phyloP scores from a whole-genome alignment of 2,113 vertebrate species.

The Hippoglossus stenolepis region DNA sequence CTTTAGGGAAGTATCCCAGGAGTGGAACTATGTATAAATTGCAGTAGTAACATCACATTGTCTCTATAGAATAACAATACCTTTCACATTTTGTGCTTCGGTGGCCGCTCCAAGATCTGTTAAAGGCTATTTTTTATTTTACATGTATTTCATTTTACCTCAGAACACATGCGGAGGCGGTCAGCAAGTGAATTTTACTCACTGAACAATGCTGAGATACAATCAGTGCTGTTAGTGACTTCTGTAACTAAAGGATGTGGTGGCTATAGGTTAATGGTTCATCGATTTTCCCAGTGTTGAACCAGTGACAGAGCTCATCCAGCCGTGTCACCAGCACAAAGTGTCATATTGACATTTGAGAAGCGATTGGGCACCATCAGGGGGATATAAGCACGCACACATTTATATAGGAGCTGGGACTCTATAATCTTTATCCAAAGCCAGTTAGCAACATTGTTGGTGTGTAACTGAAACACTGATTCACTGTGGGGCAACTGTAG shows the following conservation, averaged over 20 bases:
- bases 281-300: not conserved
- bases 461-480: too few species aligned
- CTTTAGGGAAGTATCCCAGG: not conserved
- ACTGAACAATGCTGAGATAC: not conserved
- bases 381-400: not conserved
- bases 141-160: not conserved
- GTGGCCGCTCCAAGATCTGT: not conserved
- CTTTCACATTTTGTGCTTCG: not conserved
- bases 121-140: not conserved
- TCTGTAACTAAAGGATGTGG: not conserved
- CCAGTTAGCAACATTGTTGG: too few species aligned
- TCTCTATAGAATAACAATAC: not conserved
- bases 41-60: not conserved
- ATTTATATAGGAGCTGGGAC: not conserved
- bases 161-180: not conserved
- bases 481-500: too few species aligned
- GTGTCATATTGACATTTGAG: not conserved
- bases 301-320: slow-evolving; percentile 3
- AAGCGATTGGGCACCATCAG: not conserved
- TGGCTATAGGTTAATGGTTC: not conserved
- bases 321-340: slow-evolving; percentile 9
- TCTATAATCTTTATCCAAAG: not conserved
- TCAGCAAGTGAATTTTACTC: not conserved
- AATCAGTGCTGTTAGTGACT: not conserved
- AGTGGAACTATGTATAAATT: not conserved